Conservation (phyloP, 2,888 invertebrate species). For the Melolontha melolontha region DNA sequence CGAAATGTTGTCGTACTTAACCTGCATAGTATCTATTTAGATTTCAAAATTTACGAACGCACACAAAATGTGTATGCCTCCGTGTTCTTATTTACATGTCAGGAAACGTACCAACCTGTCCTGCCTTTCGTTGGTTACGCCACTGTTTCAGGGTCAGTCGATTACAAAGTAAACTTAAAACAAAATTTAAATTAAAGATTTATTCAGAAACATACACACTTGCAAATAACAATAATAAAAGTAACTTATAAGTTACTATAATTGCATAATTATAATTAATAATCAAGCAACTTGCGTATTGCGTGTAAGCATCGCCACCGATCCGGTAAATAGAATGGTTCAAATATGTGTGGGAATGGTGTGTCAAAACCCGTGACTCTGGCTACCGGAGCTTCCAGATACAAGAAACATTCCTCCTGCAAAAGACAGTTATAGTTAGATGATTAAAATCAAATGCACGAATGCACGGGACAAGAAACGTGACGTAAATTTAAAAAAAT, state of each 20-base stretch:
- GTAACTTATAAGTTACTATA: neutral
- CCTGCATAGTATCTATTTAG: neutral
- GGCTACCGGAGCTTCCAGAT: conserved; percentile 91
- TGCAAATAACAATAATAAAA: neutral
- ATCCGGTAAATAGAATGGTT: conserved; percentile 95
- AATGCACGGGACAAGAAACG: conserved; percentile 8
- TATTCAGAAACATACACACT: conserved; percentile 2
- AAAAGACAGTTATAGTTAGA: conserved; percentile 50
- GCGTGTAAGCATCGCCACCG: conserved; percentile 92
- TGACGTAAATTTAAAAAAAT: neutral
- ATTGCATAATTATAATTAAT: conserved; percentile 65
- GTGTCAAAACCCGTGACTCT: conserved; percentile 97
- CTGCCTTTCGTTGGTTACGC: conserved; percentile 7
- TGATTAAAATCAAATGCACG: neutral
- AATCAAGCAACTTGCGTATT: conserved; percentile 80
- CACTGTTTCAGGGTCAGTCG: conserved; percentile 2
- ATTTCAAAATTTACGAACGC: conserved; percentile 27
- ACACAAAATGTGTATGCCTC: neutral
- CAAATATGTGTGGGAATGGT: conserved; percentile 96
- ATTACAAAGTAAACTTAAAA: conserved; percentile 15
- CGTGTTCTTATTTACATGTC: conserved; percentile 18
- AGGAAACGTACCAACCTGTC: conserved; percentile 24
- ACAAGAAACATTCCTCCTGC: conserved; percentile 93
- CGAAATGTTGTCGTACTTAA: neutral
- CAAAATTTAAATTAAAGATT: conserved; percentile 14